Evolutionary conservation across 2,113 vertebrate species (phyloP).

Genomic region (Ranitomeya variabilis): DNA sequence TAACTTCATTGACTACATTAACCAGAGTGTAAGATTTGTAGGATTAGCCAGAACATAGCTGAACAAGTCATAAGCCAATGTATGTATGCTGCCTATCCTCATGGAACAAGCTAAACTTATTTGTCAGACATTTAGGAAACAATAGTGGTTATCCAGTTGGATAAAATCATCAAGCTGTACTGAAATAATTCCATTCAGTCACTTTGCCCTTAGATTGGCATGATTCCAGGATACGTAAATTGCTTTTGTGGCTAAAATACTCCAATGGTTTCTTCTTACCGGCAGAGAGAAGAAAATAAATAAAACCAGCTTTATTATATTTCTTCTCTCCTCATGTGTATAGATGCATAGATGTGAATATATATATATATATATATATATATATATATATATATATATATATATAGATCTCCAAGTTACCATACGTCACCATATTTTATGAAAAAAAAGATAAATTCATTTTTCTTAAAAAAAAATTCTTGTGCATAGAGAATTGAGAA

Average conservation of each 20-base stretch:
- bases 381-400: too few relatives aligned
- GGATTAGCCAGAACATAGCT: neutral
- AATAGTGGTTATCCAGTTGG: conserved; percentile 45
- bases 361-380: too few relatives aligned
- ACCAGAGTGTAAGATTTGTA: conserved; percentile 2
- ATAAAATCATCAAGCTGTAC: conserved; percentile 51
- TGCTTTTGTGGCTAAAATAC: conserved; percentile 51
- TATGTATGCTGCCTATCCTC: conserved; percentile 25
- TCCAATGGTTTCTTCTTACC: conserved; percentile 44
- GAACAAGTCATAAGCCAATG: conserved; percentile 26
- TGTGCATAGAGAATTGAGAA: neutral
- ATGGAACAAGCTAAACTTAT: conserved; percentile 45
- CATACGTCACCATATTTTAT: conserved; percentile 8
- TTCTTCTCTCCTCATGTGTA: neutral
- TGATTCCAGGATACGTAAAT: conserved; percentile 1
- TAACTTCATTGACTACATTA: neutral
- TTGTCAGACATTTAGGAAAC: conserved; percentile 47
- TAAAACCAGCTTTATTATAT: conserved; percentile 6
- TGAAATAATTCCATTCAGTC: conserved; percentile 53
- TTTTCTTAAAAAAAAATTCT: conserved; percentile 56
- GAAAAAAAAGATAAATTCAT: neutral
- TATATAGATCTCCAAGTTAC: too few relatives aligned
- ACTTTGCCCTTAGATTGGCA: conserved; percentile 25
- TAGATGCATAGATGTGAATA: neutral
- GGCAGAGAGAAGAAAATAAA: conserved; percentile 42